These are phyloP conservation scores for Gerris buenoi DNA, from an alignment of 1,140 invertebrate genomes.

Conservation along the genomic window DNA sequence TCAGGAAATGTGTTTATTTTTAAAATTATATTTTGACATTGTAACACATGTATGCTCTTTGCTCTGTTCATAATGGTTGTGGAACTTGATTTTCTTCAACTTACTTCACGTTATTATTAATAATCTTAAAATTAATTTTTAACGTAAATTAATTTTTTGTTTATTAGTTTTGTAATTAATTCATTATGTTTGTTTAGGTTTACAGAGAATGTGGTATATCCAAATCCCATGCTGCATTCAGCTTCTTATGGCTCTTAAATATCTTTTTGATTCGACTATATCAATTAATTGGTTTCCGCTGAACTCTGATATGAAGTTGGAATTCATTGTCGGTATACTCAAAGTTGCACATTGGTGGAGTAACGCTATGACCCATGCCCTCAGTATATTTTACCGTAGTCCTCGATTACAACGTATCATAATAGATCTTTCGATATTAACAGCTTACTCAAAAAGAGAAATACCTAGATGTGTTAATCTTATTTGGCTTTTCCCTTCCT, in stretches of 20 bases:
- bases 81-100: too few relatives aligned
- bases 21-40: too few relatives aligned
- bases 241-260: not conserved
- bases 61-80: too few relatives aligned
- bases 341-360: not conserved
- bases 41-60: too few relatives aligned
- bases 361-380: not conserved
- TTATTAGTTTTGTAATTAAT: too few relatives aligned
- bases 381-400: not conserved
- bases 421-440: not conserved
- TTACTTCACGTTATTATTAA: too few relatives aligned
- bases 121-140: too few relatives aligned
- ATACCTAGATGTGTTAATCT: not conserved
- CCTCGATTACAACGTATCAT: not conserved
- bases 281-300: not conserved
- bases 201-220: not conserved
- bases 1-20: too few relatives aligned
- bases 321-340: not conserved
- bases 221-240: not conserved
- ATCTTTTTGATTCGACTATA: not conserved
- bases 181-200: too few relatives aligned
- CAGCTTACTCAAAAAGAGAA: too few relatives aligned
- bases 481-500: not conserved
- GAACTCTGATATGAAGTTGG: not conserved
- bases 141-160: too few relatives aligned